Evolutionary conservation across 2,797 vertebrate genomes (phyloP), one percentile per base, ranked within the genome.

Genomic region (Aplochiton taeniatus): DNA sequence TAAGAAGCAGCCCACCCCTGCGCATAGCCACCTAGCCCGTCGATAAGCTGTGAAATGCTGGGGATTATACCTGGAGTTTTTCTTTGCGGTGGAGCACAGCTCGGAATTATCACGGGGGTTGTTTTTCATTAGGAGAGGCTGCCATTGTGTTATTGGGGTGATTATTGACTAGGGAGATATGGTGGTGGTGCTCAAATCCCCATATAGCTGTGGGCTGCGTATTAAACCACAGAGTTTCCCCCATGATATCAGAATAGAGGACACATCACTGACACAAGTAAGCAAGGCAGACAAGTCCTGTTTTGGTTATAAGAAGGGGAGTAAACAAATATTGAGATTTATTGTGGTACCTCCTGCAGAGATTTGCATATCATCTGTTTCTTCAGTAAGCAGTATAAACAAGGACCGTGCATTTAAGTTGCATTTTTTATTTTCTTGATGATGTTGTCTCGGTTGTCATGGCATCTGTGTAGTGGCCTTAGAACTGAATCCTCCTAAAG

Each of bases 1-100:
- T 91, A 90, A 88, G 86, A 84, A 84, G 77, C 81, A 76, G 70
- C 84, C 80, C 83, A 83, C 83, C 80, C 84, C 66, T 11, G 41
- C 31, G 14, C 50, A 16, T 20, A 47, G 17, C 31, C 74, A 85
- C 73, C 81, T 77, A 58, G 68, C 71, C 31, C 78, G 72, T 70
- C 72, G 73, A 82, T 72, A 75, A 60, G 67, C 81, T 74, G 65
- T 66, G 69, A 75, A 81, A 72, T 71, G 77, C 61, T 61, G 61
- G 61, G 68, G 78, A 85, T 88, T 83, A 85, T 41, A 54, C 62
- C 63, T 78, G 77, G n/a, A n/a, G 76, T 74, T 83, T 88, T 51
- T 31, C 31, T 31, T 31, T 67, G 70, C 66, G 60, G 76, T 54
- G 9, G 69, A 66, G 87, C 80, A 72, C 75, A 80, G 71, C 75